A percentile compares a stretch with the other conserved stretches of the same genome.
These are phyloP conservation scores for Tympanoctomys barrerae DNA, from an alignment of 2,797 vertebrate species.

Conservation along the genomic window DNA sequence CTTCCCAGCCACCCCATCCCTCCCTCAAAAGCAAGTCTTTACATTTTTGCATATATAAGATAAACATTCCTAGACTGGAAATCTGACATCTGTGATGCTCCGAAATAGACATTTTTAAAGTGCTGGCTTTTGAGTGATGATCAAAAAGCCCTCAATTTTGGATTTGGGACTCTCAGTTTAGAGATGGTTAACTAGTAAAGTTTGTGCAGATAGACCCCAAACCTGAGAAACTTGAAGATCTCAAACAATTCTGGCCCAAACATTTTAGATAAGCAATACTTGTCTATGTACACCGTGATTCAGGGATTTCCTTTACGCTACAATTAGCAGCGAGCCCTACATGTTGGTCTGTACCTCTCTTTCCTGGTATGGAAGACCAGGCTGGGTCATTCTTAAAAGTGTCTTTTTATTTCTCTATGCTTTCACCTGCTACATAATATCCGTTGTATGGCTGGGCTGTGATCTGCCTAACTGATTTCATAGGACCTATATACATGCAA, in stretches of 20 bases:
- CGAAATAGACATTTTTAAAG: background rate
- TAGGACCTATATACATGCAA: fast-evolving
- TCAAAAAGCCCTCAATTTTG: background rate
- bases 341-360: background rate
- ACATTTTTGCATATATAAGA: background rate
- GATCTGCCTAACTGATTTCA: background rate
- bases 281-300: fast-evolving
- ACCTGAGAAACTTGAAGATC: background rate
- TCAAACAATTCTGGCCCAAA: background rate
- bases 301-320: background rate
- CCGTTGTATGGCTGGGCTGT: background rate
- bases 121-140: background rate
- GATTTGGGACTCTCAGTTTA: background rate
- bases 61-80: background rate
- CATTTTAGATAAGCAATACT: background rate
- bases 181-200: background rate
- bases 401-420: too few species aligned
- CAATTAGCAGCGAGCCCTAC: background rate
- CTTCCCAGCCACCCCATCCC: background rate
- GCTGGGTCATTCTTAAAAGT: background rate
- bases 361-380: background rate
- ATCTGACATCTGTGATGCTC: background rate
- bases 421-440: background rate
- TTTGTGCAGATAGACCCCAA: background rate
- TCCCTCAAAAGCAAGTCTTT: background rate